These are phyloP conservation scores for Athripsodes cinereus DNA, from an alignment of 2,888 invertebrate species.

Conservation along the genomic window DNA sequence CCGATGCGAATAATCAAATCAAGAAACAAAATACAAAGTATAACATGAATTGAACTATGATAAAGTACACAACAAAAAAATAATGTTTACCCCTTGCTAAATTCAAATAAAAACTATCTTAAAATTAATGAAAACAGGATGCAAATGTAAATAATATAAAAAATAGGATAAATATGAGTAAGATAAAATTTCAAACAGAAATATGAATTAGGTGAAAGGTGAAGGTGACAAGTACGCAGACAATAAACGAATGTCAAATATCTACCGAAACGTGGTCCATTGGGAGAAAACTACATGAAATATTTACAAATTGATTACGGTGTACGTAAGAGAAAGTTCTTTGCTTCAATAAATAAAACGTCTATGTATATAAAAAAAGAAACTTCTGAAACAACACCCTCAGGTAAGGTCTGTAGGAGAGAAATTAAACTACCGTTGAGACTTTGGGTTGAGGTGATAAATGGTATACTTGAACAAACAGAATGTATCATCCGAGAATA, in stretches of 20 bases:
- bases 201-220: too few relatives aligned
- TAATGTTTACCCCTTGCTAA: too few relatives aligned
- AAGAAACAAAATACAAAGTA: too few relatives aligned
- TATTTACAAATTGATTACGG: constrained; percentile 13
- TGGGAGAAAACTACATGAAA: constrained; percentile 2
- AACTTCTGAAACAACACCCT: neutral
- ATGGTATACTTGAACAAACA: neutral
- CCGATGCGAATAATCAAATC: too few relatives aligned
- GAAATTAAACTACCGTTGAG: neutral
- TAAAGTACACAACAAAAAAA: too few relatives aligned
- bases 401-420: neutral
- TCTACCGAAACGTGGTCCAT: neutral
- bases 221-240: too few relatives aligned
- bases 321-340: constrained; percentile 8
- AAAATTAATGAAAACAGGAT: too few relatives aligned
- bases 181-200: too few relatives aligned
- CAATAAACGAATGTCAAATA: neutral
- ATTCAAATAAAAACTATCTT: too few relatives aligned
- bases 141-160: too few relatives aligned
- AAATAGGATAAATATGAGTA: too few relatives aligned
- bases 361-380: neutral
- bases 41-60: too few relatives aligned
- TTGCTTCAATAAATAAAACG: constrained; percentile 8
- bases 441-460: neutral
- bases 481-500: neutral